Percentiles rank a stretch among this genome's conserved stretches.
phyloP scores from a whole-genome alignment of 2,797 vertebrate genomes.

The Anabacerthia variegaticeps region DNA sequence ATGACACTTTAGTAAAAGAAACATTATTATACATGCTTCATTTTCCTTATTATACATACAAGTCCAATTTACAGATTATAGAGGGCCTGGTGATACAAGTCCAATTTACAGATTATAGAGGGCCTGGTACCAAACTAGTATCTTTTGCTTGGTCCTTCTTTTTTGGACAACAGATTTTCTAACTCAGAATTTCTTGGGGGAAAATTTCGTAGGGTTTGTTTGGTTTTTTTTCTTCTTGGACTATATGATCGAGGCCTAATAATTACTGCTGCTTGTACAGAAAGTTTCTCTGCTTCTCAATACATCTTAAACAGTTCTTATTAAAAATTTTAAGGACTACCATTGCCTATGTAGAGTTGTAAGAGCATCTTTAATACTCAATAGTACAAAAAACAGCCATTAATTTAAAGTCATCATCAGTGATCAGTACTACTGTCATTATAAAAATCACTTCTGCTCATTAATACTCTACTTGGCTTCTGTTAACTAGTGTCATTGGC shows the following conservation, averaged over 20 bases:
- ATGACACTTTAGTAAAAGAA: background rate
- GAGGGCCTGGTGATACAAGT: background rate
- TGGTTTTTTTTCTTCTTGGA: background rate
- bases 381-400: background rate
- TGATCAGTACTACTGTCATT: background rate
- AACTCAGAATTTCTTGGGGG: background rate
- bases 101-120: background rate
- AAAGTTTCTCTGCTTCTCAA: background rate
- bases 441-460: background rate
- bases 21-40: background rate
- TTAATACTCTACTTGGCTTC: background rate
- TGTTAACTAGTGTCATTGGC: background rate
- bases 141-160: background rate
- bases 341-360: background rate
- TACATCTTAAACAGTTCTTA: background rate
- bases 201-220: background rate
- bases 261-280: background rate
- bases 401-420: background rate
- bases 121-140: background rate
- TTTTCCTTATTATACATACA: background rate
- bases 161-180: background rate
- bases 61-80: background rate
- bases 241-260: background rate
- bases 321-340: background rate
- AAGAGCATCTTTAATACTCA: background rate